These are phyloP conservation scores for Potamilus streckersoni DNA, from an alignment of 1,140 invertebrate species.

Conservation along the genomic window DNA sequence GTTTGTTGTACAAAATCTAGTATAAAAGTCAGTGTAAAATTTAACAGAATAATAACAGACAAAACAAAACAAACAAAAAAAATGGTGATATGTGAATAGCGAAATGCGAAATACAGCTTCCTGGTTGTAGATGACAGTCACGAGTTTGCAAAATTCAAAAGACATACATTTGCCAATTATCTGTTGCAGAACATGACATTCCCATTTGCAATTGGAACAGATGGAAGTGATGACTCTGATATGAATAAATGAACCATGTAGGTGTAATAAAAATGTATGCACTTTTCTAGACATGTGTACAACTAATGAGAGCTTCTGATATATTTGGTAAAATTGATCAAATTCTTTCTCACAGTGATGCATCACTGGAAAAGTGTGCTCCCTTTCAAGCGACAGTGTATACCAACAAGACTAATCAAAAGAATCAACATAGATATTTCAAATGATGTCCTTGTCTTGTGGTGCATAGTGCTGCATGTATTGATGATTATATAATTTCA, in stretches of 20 bases:
- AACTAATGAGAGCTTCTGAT: neutral
- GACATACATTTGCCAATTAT: too few species aligned
- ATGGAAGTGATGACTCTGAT: slow-evolving; percentile 13
- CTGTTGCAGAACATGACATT: neutral
- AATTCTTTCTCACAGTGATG: neutral
- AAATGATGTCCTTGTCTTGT: slow-evolving; percentile 15
- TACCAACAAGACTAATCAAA: slow-evolving; percentile 4
- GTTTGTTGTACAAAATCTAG: too few species aligned
- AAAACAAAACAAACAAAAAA: too few species aligned
- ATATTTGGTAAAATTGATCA: slow-evolving; percentile 13
- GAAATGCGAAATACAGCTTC: too few species aligned
- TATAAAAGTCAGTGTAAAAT: too few species aligned
- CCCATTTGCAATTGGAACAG: slow-evolving; percentile 8
- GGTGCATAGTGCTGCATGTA: slow-evolving; percentile 10
- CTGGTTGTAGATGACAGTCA: too few species aligned
- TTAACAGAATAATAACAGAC: too few species aligned
- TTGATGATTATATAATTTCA: slow-evolving; percentile 6
- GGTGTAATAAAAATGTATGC: slow-evolving; percentile 14
- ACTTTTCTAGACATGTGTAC: slow-evolving; percentile 15
- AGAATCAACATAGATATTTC: slow-evolving; percentile 5
- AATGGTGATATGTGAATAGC: too few species aligned
- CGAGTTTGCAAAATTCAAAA: too few species aligned
- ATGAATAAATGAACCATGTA: slow-evolving; percentile 7
- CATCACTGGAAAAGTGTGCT: slow-evolving; percentile 12
- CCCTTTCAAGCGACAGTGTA: slow-evolving; percentile 7